Conservation (phyloP, 2,113 vertebrate species). For the Xiphophorus couchianus region DNA sequence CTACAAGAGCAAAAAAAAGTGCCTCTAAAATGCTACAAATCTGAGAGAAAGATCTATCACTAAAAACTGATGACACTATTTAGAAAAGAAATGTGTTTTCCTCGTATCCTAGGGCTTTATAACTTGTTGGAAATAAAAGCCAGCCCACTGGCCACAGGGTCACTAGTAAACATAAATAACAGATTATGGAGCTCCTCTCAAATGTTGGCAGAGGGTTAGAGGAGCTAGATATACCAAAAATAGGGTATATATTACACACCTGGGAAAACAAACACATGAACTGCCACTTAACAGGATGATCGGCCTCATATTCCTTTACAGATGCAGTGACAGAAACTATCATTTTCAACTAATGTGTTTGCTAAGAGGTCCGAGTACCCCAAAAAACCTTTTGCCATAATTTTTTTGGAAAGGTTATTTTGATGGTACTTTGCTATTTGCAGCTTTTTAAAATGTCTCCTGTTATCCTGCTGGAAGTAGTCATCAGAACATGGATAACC, state of each 20-base stretch:
- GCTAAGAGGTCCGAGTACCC: conserved; percentile 56
- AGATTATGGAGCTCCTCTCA: conserved; percentile 67
- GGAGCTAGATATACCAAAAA: conserved; percentile 65
- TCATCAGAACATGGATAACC: too few relatives aligned
- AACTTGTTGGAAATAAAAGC: conserved; percentile 71
- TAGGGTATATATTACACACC: conserved; percentile 54
- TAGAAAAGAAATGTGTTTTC: conserved; percentile 71
- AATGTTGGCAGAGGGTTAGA: conserved; percentile 79
- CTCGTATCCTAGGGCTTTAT: conserved; percentile 66
- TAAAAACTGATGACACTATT: conserved; percentile 66
- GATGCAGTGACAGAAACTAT: conserved; percentile 70
- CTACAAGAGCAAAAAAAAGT: neutral
- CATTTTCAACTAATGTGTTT: conserved; percentile 68
- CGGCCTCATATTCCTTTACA: conserved; percentile 79
- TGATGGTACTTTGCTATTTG: conserved; percentile 33
- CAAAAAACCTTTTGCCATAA: conserved; percentile 28
- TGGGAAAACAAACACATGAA: conserved; percentile 67
- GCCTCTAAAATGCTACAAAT: conserved; percentile 37
- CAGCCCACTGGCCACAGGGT: conserved; percentile 80
- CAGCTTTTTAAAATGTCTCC: neutral
- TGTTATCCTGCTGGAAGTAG: too few relatives aligned
- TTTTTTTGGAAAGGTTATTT: conserved; percentile 23
- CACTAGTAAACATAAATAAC: conserved; percentile 85
- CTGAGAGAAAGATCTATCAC: conserved; percentile 53
- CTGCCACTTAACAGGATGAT: conserved; percentile 63